phyloP scores from a whole-genome alignment of 37 sponge, comb jelly and placozoan genomes.

The Aphrocallistes beatrix region DNA sequence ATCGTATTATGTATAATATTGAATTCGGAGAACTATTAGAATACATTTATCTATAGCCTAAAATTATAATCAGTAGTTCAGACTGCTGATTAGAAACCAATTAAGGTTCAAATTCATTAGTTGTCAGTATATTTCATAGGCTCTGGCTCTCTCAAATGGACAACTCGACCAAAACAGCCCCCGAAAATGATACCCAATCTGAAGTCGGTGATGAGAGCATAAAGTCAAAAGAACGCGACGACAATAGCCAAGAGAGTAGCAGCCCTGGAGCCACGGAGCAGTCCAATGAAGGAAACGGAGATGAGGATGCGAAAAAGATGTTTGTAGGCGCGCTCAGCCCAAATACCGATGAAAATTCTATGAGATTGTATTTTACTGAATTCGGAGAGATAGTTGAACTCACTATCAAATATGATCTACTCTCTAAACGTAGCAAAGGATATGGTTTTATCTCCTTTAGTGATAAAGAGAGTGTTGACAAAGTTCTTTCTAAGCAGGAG shows the following conservation, averaged over 20 bases:
- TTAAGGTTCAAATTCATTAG: no score
- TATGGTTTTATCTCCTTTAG: constrained; percentile 55
- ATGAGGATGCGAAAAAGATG: constrained; percentile 15
- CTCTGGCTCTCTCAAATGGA: constrained; percentile 19
- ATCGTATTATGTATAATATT: no score
- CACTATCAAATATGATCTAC: constrained; percentile 38
- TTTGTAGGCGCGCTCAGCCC: constrained; percentile 17
- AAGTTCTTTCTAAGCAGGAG: constrained; percentile 31
- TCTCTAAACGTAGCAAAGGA: constrained; percentile 37
- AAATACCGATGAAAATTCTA: constrained; percentile 3
- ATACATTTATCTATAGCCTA: no score
- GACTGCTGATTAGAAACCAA: no score
- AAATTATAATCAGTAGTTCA: no score
- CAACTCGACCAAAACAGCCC: not conserved
- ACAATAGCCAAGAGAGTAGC: constrained; percentile 8
- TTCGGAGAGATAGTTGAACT: constrained; percentile 41
- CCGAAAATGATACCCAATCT: not conserved
- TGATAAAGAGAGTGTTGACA: constrained; percentile 29
- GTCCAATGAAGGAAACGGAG: not conserved
- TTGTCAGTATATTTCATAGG: not conserved
- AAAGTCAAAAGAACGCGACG: not conserved
- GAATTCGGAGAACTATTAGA: no score
- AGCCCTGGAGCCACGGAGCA: not conserved
- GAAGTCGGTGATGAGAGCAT: not conserved
- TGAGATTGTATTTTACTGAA: constrained; percentile 42